Evolutionary conservation across 2,113 vertebrate species (phyloP).

Genomic region (Amphiprion percula): DNA sequence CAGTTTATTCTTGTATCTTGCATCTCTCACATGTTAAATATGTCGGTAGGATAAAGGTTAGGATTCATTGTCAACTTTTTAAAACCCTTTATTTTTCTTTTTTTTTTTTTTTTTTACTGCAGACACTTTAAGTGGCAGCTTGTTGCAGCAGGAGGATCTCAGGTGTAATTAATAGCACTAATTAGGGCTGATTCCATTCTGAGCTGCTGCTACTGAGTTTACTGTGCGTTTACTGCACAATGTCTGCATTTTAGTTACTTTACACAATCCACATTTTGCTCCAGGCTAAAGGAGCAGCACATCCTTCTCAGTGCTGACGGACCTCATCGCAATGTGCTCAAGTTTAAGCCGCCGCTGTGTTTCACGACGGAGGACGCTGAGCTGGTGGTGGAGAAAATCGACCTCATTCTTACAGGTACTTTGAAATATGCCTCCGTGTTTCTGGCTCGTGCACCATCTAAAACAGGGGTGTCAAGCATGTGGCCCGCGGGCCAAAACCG

Average conservation of each 20-base stretch:
- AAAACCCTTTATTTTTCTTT: too few species aligned
- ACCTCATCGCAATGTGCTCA: constrained; percentile 94
- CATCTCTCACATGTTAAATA: too few species aligned
- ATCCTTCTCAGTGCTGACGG: constrained; percentile 96
- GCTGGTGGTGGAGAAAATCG: constrained; percentile 87
- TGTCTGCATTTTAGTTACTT: too few species aligned
- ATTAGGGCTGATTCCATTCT: not conserved
- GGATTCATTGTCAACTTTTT: too few species aligned
- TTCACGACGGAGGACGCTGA: constrained; percentile 91
- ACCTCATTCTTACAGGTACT: constrained; percentile 90
- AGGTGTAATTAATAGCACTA: not conserved
- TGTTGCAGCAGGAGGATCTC: not conserved
- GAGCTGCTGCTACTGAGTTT: not conserved
- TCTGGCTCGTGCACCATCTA: too few species aligned
- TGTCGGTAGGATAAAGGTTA: too few species aligned
- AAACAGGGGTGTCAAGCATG: too few species aligned
- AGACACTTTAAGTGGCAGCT: not conserved
- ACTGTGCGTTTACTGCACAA: too few species aligned
- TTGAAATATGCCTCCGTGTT: too few species aligned
- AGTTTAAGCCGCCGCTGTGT: constrained; percentile 97
- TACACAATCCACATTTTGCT: not conserved
- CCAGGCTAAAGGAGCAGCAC: constrained; percentile 90
- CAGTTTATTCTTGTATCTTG: too few species aligned
- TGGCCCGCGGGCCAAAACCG: too few species aligned
- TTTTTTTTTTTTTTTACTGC: not conserved